A percentile compares a stretch with the other conserved stretches of the same genome.
Evolutionary conservation across 2,113 vertebrate species (phyloP).

Genomic region (Tachysurus fulvidraco): DNA sequence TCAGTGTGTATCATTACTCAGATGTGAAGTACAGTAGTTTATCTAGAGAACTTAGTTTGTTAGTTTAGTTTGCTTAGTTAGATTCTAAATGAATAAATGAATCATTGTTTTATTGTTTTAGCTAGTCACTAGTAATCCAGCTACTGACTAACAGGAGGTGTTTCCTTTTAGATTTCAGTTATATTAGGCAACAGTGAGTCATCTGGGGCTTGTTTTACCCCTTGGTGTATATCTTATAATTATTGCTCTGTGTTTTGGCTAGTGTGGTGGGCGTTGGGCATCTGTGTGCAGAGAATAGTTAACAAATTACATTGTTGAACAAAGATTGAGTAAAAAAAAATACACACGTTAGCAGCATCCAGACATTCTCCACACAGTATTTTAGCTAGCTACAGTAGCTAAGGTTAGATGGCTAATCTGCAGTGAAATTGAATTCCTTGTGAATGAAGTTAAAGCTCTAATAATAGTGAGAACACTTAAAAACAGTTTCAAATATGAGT

Average conservation of each 20-base stretch:
- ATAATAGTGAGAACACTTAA: not conserved
- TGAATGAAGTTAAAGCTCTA: not conserved
- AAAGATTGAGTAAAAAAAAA: not conserved
- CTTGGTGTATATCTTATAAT: not conserved
- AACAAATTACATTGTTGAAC: not conserved
- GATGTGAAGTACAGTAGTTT: not conserved
- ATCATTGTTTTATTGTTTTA: not conserved
- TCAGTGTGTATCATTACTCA: not conserved
- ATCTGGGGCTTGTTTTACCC: not conserved
- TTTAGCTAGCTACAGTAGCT: not conserved
- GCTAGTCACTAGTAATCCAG: not conserved
- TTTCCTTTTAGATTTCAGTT: not conserved
- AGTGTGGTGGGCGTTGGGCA: not conserved
- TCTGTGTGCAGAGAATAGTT: not conserved
- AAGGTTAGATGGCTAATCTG: not conserved
- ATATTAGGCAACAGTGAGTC: not conserved
- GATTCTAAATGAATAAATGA: too few relatives aligned
- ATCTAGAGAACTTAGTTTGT: not conserved
- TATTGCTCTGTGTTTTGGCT: not conserved
- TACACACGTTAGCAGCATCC: not conserved
- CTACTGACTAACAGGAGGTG: not conserved
- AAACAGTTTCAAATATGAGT: not conserved
- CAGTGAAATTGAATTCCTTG: not conserved
- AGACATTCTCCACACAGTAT: not conserved
- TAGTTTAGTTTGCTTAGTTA: too few relatives aligned